Evolutionary conservation across 2,888 invertebrate species (phyloP), one percentile per base, ranked within the genome.

Genomic region (Troides oblongomaculatus): DNA sequence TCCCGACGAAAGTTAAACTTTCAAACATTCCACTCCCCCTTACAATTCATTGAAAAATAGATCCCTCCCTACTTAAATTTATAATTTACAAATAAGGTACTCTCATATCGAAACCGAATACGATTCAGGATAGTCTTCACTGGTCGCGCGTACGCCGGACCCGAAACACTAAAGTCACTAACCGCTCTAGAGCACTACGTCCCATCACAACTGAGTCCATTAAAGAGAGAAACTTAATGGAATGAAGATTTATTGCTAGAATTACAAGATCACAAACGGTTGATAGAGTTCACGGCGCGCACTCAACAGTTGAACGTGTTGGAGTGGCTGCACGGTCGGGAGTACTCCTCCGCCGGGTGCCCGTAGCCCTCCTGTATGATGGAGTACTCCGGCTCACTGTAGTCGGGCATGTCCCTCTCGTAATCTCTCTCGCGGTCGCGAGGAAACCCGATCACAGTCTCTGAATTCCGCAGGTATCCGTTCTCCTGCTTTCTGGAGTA

Each of bases 171-270:
- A 87, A 84, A 77, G 84, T 87, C 87, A 90, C 89, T 89, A 87
- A 87, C 84, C 85, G 86, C 88, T 86, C 90, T 89, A 90, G 85
- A 89, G 87, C 91, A 86, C 90, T 90, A 90, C 87, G 85, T 84
- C 83, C 82, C 85, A 81, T 85, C 88, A 82, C 86, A 81, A 81
- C 62, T 66, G 77, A 78, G 80, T 81, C 80, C 81, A 72, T 85
- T 84, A 88, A 82, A 83, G 53, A 88, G 80, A 81, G 86, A 87
- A 90, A 89, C 89, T 84, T 90, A 89, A 88, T 89, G 92, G 92
- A 93, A 93, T 92, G 93, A 91, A 93, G 90, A 86, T 88, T 93
- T 93, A 93, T 93, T 93, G 92, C 93, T 93, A 93, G 85, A 86
- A 90, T 92, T 91, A 86, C 90, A 93, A 92, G 90, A 92, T 92